Percentiles rank a stretch among this genome's conserved stretches.
Conservation (phyloP, 2,797 vertebrate genomes). For the Coregonus suidteri region DNA sequence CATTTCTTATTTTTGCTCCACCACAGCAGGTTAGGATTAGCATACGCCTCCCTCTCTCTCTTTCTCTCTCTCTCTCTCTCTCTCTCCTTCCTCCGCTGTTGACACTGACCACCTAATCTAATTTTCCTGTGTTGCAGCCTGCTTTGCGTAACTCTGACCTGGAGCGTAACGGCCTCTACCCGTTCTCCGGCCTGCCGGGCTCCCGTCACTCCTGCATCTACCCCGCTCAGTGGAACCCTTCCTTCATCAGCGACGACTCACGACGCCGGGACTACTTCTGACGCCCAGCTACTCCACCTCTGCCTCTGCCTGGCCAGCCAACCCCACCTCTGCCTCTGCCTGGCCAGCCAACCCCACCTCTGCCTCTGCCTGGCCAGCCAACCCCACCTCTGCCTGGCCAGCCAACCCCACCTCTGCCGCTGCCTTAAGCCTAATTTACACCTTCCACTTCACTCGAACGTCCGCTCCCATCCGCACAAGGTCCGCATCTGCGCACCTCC, state of each 20-base stretch:
- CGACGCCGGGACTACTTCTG: conserved; percentile 96
- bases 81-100: conserved; percentile 6
- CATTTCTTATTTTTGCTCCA: background rate
- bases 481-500: background rate
- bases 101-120: background rate
- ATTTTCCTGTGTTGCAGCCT: conserved; percentile 73
- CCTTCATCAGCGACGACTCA: conserved; percentile 93
- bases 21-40: background rate
- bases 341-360: background rate
- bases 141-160: conserved; percentile 90
- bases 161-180: conserved; percentile 91
- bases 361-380: background rate
- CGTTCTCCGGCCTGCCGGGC: conserved; percentile 91
- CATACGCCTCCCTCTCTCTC: background rate
- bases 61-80: conserved; percentile 5
- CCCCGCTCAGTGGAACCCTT: conserved; percentile 95
- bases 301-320: background rate
- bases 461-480: background rate
- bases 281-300: conserved; percentile 23
- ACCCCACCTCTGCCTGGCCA: background rate
- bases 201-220: conserved; percentile 98
- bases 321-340: background rate
- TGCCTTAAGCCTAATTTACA: background rate
- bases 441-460: background rate
- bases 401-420: background rate